These are phyloP conservation scores for Cyphomyrus discorhynchus DNA, from an alignment of 2,113 vertebrate genomes.

Conservation along the genomic window DNA sequence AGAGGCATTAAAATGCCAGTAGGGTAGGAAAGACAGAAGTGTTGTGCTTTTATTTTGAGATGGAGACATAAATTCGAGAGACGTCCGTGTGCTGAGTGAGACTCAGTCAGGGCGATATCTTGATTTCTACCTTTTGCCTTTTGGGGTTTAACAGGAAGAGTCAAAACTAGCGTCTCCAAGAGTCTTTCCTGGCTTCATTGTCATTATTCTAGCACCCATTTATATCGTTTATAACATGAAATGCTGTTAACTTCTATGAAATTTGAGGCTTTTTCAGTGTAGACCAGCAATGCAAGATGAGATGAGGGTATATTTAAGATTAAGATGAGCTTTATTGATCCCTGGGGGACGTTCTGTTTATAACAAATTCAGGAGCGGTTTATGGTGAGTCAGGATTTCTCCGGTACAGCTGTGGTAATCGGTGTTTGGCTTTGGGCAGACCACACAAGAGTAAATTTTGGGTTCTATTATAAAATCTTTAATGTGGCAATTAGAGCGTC, in stretches of 20 bases:
- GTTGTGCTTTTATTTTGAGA: background rate
- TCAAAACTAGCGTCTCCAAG: background rate
- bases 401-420: background rate
- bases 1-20: background rate
- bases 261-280: background rate
- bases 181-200: background rate
- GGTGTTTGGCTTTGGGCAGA: constrained; percentile 16
- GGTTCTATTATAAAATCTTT: constrained; percentile 11
- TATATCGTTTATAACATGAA: background rate
- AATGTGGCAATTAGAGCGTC: constrained; percentile 14
- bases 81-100: background rate
- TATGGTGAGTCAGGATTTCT: background rate
- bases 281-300: background rate
- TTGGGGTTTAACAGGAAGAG: background rate
- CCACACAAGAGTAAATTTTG: background rate
- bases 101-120: background rate
- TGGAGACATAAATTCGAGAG: background rate
- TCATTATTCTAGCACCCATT: background rate
- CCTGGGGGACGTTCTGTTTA: background rate
- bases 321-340: background rate
- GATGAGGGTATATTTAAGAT: background rate
- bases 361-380: background rate
- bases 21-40: background rate
- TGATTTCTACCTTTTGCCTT: background rate
- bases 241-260: background rate